Base-by-base conservation (phyloP, 2,888 invertebrate genomes). In the Apoderus coryli region DNA sequence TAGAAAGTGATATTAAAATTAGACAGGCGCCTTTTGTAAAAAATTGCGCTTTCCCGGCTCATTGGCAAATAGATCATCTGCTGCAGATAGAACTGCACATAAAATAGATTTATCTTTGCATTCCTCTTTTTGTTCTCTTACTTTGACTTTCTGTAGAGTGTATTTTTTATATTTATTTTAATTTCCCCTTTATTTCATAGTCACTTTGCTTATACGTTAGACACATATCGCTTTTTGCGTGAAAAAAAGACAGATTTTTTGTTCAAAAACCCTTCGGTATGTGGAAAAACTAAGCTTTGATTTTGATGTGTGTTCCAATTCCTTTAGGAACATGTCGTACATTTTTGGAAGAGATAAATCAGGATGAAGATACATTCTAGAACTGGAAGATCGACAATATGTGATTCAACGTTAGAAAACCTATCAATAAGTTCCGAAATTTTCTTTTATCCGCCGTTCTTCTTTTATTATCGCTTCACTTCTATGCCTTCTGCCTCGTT, bases 11-110 rank as follows among this genome's bases (percentile, higher is more conserved):
- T 34, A 32, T 40, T 38, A 31, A 15, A 38, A 10, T 16, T 12
- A 16, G 31, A 22, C 27, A 39, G 31, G 10, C 35, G 30, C 13
- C 31, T 30, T 35, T 35, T 37, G 27, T 39, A 37, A 33, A 37
- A 39, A 19, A 39, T 22, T 12, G 37, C 33, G 22, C 35, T 29
- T 29, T 39, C 37, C 4, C 38, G 35, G 10, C 32, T 32, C 12
- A 35, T 27, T 15, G 39, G 39, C 11, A 38, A 28, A 25, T 38
- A 33, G 5, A 37, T 19, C n/a, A 48, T 45, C 25, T 42, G 41
- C 33, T 49, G 48, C 12, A 49, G 32, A 34, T 49, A 46, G 34
- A 26, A 44, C 40, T 13, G 35, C 39, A 25, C 38, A 36, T 34
- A 43, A 24, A 34, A 23, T 16, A 7, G 14, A 16, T 26, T 29